Evolutionary conservation across 2,888 invertebrate genomes (phyloP).

Genomic region (Parascotia fuliginaria): DNA sequence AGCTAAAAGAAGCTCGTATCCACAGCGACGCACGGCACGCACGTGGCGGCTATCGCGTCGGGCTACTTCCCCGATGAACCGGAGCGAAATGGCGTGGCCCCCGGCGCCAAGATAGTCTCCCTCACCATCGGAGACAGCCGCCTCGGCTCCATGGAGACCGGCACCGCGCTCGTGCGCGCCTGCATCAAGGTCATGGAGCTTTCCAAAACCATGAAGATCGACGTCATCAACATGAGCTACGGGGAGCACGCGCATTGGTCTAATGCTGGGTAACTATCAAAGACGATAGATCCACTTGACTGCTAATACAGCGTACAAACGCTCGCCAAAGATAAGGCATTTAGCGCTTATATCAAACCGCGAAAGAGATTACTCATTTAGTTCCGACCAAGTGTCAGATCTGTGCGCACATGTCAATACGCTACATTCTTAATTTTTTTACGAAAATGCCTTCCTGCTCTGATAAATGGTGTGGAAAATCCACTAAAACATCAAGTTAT

Average conservation of each 20-base stretch:
- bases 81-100: constrained; percentile 97
- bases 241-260: constrained; percentile 98
- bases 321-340: too few relatives aligned
- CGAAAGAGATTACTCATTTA: too few relatives aligned
- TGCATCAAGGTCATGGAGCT: constrained; percentile 95
- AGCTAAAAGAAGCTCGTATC: background rate
- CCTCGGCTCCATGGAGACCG: constrained; percentile 98
- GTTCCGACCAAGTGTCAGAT: too few relatives aligned
- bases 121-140: constrained; percentile 97
- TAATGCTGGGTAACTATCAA: constrained; percentile 90
- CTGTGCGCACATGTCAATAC: too few relatives aligned
- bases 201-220: constrained; percentile 86
- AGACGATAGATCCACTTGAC: background rate
- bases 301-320: too few relatives aligned
- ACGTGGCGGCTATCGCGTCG: constrained; percentile 98
- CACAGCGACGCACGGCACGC: constrained; percentile 97
- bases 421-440: too few relatives aligned
- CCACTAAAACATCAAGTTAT: too few relatives aligned
- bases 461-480: too few relatives aligned
- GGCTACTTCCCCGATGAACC: constrained; percentile 95
- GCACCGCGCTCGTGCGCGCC: constrained; percentile 95
- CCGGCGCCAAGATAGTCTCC: constrained; percentile 97
- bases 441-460: too few relatives aligned
- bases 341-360: too few relatives aligned
- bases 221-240: constrained; percentile 99